A percentile compares a stretch with the other conserved stretches of the same genome.
Conservation (phyloP, 2,888 invertebrate species). For the Pachydiplax longipennis region DNA sequence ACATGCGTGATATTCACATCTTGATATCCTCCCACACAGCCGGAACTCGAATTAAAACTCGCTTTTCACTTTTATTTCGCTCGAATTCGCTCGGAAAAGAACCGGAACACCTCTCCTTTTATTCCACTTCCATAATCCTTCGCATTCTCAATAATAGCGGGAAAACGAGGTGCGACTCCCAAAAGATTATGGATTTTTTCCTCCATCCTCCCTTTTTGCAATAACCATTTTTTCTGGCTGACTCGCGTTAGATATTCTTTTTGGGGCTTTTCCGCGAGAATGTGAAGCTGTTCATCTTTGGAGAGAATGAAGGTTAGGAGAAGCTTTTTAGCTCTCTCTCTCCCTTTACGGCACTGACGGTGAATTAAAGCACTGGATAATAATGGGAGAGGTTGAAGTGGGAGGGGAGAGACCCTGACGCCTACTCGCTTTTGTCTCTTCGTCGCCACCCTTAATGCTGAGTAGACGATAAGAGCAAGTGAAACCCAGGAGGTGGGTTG, state of each 20-base stretch:
- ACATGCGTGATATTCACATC: too few species aligned
- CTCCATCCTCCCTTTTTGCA: neutral
- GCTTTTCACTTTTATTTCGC: neutral
- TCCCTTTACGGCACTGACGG: neutral
- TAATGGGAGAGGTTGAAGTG: neutral
- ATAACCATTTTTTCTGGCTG: neutral
- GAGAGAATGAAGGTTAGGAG: neutral
- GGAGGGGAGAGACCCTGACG: neutral
- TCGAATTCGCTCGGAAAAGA: neutral
- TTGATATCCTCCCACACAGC: too few species aligned
- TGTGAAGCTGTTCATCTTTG: neutral
- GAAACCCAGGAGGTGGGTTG: neutral
- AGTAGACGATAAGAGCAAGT: neutral
- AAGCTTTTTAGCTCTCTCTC: neutral
- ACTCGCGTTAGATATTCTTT: neutral
- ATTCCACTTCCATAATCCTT: neutral
- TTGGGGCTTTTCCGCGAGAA: neutral
- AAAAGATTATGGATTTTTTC: neutral
- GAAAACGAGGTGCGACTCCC: neutral
- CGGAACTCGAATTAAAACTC: too few species aligned
- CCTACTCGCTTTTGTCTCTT: neutral
- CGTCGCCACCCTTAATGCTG: neutral
- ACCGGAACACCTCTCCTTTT: neutral
- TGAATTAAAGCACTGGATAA: constrained; percentile 27
- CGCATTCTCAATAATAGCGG: neutral